Percentiles rank a stretch among this genome's conserved stretches.
Evolutionary conservation across 2,888 invertebrate species (phyloP).

Genomic region (Temnothorax rugatulus): DNA sequence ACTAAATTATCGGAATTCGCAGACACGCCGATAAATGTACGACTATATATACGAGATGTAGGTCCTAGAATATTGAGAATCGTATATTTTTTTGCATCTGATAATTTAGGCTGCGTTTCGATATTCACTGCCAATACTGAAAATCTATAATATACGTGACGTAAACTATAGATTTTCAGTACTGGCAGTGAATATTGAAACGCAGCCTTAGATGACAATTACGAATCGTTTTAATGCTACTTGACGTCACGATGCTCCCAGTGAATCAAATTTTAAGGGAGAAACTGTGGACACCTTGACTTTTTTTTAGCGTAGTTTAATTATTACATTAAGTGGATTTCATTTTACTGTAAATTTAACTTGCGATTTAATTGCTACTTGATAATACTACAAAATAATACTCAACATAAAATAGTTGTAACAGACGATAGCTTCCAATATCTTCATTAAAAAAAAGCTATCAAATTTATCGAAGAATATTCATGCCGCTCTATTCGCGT

Average conservation of each 20-base stretch:
- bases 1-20: not conserved
- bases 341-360: not conserved
- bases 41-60: constrained; percentile 48
- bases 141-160: too few relatives aligned
- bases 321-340: constrained; percentile 7
- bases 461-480: constrained; percentile 12
- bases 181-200: too few relatives aligned
- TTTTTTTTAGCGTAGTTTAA: not conserved
- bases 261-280: constrained; percentile 2
- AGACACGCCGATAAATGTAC: constrained; percentile 48
- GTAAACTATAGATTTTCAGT: too few relatives aligned
- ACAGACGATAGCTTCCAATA: not conserved
- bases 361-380: constrained; percentile 13
- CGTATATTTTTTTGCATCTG: not conserved
- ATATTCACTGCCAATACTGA: too few relatives aligned
- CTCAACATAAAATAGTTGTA: constrained; percentile 23
- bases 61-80: constrained; percentile 5
- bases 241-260: not conserved
- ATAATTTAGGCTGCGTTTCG: too few relatives aligned
- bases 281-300: not conserved
- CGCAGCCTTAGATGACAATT: not conserved
- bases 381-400: constrained; percentile 51
- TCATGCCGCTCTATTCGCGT: not conserved
- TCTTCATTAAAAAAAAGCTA: not conserved
- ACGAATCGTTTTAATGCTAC: not conserved